These are phyloP conservation scores for Plagodis pulveraria DNA, from an alignment of 2,888 invertebrate species.

Conservation along the genomic window DNA sequence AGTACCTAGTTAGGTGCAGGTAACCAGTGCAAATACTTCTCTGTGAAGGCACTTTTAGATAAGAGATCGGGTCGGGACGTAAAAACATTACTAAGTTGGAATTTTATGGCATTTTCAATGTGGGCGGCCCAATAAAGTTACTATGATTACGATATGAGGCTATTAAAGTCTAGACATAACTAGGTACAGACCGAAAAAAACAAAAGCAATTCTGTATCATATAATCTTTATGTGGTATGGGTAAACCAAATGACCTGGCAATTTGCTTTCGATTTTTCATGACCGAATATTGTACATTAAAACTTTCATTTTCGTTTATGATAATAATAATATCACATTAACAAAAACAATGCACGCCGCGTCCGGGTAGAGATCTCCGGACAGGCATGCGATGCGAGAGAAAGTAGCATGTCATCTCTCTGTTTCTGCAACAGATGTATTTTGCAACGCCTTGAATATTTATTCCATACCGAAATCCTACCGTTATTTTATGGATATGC, in stretches of 20 bases:
- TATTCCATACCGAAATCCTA: slow-evolving; percentile 48
- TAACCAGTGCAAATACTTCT: too few species aligned
- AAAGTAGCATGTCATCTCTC: slow-evolving; percentile 66
- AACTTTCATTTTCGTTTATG: slow-evolving; percentile 73
- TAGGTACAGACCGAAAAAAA: slow-evolving; percentile 38
- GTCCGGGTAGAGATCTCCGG: slow-evolving; percentile 68
- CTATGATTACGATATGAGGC: slow-evolving; percentile 25
- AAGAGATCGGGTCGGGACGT: background rate
- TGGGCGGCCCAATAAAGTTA: slow-evolving; percentile 31
- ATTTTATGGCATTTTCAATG: slow-evolving; percentile 22
- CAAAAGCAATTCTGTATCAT: slow-evolving; percentile 44
- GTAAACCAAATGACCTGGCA: slow-evolving; percentile 50
- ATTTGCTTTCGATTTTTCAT: slow-evolving; percentile 71
- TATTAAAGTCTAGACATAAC: slow-evolving; percentile 38
- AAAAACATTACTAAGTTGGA: slow-evolving; percentile 14
- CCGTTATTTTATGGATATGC: slow-evolving; percentile 42
- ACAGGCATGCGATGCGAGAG: slow-evolving; percentile 58
- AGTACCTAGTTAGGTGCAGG: too few species aligned
- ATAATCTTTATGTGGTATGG: slow-evolving; percentile 50
- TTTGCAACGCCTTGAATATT: slow-evolving; percentile 65
- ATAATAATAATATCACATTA: slow-evolving; percentile 72
- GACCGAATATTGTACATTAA: slow-evolving; percentile 62
- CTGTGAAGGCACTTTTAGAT: too few species aligned
- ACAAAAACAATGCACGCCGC: slow-evolving; percentile 72
- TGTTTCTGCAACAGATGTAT: slow-evolving; percentile 55